phyloP scores from a whole-genome alignment of 2,113 vertebrate genomes.

The Cyprinodon variegatus region DNA sequence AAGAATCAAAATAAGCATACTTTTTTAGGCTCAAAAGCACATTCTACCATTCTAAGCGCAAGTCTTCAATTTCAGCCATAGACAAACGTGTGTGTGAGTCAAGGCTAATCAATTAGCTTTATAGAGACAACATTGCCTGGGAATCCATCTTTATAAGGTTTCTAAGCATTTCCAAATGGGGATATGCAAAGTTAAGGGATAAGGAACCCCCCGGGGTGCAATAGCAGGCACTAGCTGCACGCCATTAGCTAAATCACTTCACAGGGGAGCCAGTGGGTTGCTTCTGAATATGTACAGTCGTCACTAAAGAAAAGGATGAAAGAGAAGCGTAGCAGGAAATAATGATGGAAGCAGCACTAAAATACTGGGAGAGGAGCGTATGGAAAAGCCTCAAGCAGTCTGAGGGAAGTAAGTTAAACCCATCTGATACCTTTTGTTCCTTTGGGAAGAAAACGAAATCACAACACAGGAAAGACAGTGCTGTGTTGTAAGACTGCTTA shows the following conservation, averaged over 20 bases:
- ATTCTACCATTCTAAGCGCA: neutral
- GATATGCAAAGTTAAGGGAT: slow-evolving; percentile 28
- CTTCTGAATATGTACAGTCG: neutral
- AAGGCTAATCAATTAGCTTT: neutral
- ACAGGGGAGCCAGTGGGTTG: slow-evolving; percentile 20
- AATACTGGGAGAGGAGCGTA: slow-evolving; percentile 5
- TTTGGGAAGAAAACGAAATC: slow-evolving; percentile 13
- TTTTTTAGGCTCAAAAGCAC: slow-evolving; percentile 10
- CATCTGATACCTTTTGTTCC: slow-evolving; percentile 24
- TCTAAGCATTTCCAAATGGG: neutral
- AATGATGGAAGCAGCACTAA: slow-evolving; percentile 1
- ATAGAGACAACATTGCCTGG: neutral
- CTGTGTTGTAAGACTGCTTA: neutral
- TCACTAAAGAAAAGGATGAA: neutral
- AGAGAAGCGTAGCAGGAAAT: neutral
- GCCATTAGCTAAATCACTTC: slow-evolving; percentile 47
- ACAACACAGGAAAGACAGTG: neutral
- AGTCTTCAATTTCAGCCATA: neutral
- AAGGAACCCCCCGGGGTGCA: slow-evolving; percentile 11
- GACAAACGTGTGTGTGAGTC: neutral
- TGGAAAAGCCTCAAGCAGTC: slow-evolving; percentile 29
- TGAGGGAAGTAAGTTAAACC: slow-evolving; percentile 18
- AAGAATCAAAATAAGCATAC: neutral
- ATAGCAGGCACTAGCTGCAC: slow-evolving; percentile 28
- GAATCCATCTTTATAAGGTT: slow-evolving; percentile 7